Conservation (phyloP, 2,888 invertebrate species). For the Argyra leucocephala region DNA sequence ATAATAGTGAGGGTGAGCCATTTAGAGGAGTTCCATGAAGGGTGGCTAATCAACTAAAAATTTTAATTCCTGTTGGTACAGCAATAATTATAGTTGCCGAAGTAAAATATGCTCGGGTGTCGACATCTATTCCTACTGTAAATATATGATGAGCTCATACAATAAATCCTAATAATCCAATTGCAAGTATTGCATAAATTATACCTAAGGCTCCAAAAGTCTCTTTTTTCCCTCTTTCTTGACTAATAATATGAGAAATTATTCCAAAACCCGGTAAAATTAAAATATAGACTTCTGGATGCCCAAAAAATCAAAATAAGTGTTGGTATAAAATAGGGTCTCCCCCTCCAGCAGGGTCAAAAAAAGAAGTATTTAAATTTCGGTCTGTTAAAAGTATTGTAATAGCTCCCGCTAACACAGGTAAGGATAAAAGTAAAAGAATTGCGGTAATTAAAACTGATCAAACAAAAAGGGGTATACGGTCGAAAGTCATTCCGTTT, state of each 20-base stretch:
- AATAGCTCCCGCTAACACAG: constrained; percentile 69
- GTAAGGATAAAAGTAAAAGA: constrained; percentile 47
- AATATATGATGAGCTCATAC: constrained; percentile 82
- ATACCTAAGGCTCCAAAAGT: constrained; percentile 63
- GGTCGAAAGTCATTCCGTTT: constrained; percentile 51
- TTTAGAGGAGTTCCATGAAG: constrained; percentile 55
- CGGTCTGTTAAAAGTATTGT: constrained; percentile 71
- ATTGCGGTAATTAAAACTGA: too few species aligned
- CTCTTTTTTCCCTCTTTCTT: constrained; percentile 66
- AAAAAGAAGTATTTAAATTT: too few species aligned
- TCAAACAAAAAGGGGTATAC: constrained; percentile 30
- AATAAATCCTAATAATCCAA: constrained; percentile 73
- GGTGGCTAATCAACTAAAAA: too few species aligned
- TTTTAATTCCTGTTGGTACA: constrained; percentile 78
- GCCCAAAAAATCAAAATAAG: constrained; percentile 82
- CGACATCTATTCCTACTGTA: constrained; percentile 73
- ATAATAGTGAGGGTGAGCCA: constrained; percentile 52
- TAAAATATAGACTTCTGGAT: too few species aligned
- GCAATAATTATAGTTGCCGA: too few species aligned
- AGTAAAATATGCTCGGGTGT: constrained; percentile 75
- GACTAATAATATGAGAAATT: too few species aligned
- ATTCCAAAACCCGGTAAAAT: constrained; percentile 75
- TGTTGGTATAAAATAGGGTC: constrained; percentile 75
- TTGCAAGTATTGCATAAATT: constrained; percentile 75
- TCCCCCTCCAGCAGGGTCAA: constrained; percentile 70